Percentiles rank a stretch among this genome's conserved stretches.
Evolutionary conservation across 35 echinoderm and acorn worm genomes (phyloP).

Genomic region (Apostichopus parvimensis): DNA sequence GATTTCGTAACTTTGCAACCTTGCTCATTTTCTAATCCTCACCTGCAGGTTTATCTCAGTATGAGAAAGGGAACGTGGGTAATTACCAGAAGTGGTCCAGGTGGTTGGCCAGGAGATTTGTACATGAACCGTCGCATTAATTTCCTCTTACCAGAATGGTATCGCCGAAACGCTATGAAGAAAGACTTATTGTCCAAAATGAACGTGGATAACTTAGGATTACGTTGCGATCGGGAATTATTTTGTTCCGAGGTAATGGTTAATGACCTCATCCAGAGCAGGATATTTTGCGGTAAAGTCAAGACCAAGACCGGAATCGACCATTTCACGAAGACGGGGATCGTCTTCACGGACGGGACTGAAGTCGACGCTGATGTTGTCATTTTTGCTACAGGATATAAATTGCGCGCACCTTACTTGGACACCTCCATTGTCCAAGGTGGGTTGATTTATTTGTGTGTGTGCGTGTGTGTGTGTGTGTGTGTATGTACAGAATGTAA

Average conservation of each 20-base stretch:
- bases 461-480: not conserved
- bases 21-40: not conserved
- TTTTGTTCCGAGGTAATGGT: slow-evolving; percentile 79
- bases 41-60: slow-evolving; percentile 68
- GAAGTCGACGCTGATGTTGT: slow-evolving; percentile 69
- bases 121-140: slow-evolving; percentile 63
- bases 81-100: slow-evolving; percentile 61
- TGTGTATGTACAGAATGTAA: no score
- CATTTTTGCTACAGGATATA: slow-evolving; percentile 86
- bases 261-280: slow-evolving; percentile 76
- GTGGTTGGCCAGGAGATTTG: slow-evolving; percentile 62
- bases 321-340: slow-evolving; percentile 62
- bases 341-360: slow-evolving; percentile 83
- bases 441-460: slow-evolving; percentile 2
- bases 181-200: slow-evolving; percentile 32
- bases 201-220: slow-evolving; percentile 73
- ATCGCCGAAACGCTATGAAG: slow-evolving; percentile 41
- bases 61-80: slow-evolving; percentile 83
- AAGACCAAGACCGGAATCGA: slow-evolving; percentile 76
- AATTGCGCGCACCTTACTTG: slow-evolving; percentile 61
- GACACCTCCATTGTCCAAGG: slow-evolving; percentile 72
- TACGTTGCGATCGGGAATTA: slow-evolving; percentile 60
- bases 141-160: slow-evolving; percentile 54
- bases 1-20: not conserved
- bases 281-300: slow-evolving; percentile 74